These are phyloP conservation scores for Syrphus vitripennis DNA, from an alignment of 2,888 invertebrate genomes.

Conservation along the genomic window DNA sequence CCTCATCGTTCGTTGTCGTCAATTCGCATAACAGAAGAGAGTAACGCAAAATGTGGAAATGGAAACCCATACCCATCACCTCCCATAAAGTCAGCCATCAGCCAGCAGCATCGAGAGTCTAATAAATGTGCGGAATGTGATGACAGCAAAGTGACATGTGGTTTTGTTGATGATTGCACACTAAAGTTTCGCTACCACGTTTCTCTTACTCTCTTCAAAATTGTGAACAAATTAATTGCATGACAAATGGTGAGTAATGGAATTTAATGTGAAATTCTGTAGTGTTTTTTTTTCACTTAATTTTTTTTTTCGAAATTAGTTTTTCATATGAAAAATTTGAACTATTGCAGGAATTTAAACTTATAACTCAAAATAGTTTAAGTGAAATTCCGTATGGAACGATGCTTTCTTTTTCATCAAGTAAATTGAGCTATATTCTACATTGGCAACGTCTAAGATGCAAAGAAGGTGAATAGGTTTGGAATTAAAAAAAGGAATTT, in stretches of 20 bases:
- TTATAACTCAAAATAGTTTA: too few relatives aligned
- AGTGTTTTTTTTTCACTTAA: background rate
- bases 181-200: slow-evolving; percentile 48
- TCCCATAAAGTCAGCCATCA: background rate
- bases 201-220: slow-evolving; percentile 27
- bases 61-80: background rate
- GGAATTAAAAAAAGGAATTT: too few relatives aligned
- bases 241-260: slow-evolving; percentile 56
- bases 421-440: too few relatives aligned
- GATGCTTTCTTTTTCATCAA: too few relatives aligned
- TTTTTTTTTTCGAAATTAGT: background rate
- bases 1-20: background rate
- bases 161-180: slow-evolving; percentile 68
- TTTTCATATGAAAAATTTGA: background rate
- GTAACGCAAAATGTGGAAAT: background rate
- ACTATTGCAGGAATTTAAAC: too few relatives aligned
- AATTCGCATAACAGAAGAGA: background rate
- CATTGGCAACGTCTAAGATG: too few relatives aligned
- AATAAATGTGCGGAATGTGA: slow-evolving; percentile 68
- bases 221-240: slow-evolving; percentile 57
- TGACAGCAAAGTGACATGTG: slow-evolving; percentile 68
- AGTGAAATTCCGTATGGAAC: too few relatives aligned
- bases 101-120: slow-evolving; percentile 15
- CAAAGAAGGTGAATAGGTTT: too few relatives aligned
- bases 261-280: slow-evolving; percentile 26